phyloP scores from a whole-genome alignment of 2,888 invertebrate species.

The Spatulosminthurus flaviceps region DNA sequence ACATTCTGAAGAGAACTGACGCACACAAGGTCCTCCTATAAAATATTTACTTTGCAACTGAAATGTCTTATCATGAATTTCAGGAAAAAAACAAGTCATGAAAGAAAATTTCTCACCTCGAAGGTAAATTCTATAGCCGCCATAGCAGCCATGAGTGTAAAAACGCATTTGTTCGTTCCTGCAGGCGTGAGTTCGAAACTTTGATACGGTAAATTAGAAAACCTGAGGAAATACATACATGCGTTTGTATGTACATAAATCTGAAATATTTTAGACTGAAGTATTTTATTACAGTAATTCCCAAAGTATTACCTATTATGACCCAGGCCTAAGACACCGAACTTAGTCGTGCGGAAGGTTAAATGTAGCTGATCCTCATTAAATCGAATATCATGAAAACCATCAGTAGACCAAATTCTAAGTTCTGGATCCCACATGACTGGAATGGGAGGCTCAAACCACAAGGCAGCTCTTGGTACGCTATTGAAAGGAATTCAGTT shows the following conservation, averaged over 20 bases:
- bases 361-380: conserved; percentile 76
- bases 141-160: conserved; percentile 58
- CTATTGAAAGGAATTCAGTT: no score
- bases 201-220: conserved; percentile 84
- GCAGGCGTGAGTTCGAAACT: conserved; percentile 83
- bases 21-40: conserved; percentile 67
- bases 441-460: conserved; percentile 81
- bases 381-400: conserved; percentile 81
- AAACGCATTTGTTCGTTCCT: conserved; percentile 56
- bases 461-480: conserved; percentile 76
- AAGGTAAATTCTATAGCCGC: conserved; percentile 59
- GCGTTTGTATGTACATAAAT: not conserved
- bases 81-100: not conserved
- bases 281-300: not conserved
- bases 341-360: conserved; percentile 76
- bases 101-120: conserved; percentile 39
- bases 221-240: conserved; percentile 65
- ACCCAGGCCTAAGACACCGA: conserved; percentile 79
- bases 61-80: not conserved
- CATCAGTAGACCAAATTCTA: conserved; percentile 75
- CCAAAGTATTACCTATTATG: conserved; percentile 68
- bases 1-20: conserved; percentile 72
- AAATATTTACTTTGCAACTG: conserved; percentile 45
- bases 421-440: conserved; percentile 70
- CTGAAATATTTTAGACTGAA: not conserved